Percentiles rank a stretch among this genome's conserved stretches.
Evolutionary conservation across 2,797 vertebrate species (phyloP).

Genomic region (Poeciliopsis presidionis): DNA sequence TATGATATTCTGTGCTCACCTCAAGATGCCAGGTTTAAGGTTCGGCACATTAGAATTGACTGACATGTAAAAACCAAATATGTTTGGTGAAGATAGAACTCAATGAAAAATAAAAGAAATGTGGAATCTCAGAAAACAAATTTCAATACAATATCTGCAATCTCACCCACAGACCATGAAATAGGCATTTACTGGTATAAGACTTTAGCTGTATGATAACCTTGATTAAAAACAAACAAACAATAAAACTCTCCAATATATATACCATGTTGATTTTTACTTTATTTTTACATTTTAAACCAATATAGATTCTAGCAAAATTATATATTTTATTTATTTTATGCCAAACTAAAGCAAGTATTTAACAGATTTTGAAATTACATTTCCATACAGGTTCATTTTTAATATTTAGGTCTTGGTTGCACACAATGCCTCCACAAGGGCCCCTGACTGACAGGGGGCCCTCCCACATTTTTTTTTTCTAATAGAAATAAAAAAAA

Average conservation of each 20-base stretch:
- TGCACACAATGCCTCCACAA: too few species aligned
- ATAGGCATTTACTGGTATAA: not conserved
- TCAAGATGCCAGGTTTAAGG: not conserved
- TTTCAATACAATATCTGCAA: not conserved
- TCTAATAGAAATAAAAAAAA: too few species aligned
- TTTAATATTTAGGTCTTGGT: not conserved
- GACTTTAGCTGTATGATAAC: not conserved
- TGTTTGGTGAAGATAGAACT: not conserved
- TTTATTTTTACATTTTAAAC: not conserved
- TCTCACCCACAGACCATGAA: not conserved
- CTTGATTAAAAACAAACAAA: not conserved
- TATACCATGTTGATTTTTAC: not conserved
- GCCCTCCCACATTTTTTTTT: too few species aligned
- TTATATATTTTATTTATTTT: not conserved
- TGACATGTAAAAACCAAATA: not conserved
- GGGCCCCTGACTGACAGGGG: too few species aligned
- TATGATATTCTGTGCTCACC: not conserved
- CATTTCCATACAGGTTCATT: not conserved
- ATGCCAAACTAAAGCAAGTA: not conserved
- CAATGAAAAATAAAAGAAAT: not conserved
- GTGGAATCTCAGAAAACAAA: not conserved
- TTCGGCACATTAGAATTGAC: not conserved
- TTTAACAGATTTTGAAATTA: not conserved
- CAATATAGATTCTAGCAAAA: not conserved
- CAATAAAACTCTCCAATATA: not conserved